These are phyloP conservation scores for Tipula unca DNA, from an alignment of 2,888 invertebrate species.

Conservation along the genomic window DNA sequence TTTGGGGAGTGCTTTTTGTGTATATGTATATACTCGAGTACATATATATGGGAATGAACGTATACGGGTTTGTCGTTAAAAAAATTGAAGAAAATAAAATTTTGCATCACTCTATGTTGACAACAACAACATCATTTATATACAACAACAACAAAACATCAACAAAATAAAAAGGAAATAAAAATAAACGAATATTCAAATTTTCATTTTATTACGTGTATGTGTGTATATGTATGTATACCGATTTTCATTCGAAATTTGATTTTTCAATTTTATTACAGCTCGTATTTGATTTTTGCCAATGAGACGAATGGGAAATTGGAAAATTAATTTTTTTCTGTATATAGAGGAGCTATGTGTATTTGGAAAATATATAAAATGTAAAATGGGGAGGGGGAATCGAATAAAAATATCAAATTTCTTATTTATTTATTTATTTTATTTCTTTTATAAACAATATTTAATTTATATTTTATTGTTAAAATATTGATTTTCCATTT, in stretches of 20 bases:
- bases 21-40: not conserved
- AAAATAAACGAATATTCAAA: not conserved
- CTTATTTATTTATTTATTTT: not conserved
- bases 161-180: not conserved
- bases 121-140: not conserved
- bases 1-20: not conserved
- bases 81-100: not conserved
- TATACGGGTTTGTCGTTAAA: not conserved
- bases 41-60: not conserved
- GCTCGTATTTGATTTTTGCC: not conserved
- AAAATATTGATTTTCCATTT: constrained; percentile 8
- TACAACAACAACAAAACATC: not conserved
- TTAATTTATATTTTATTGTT: constrained; percentile 8
- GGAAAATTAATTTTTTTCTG: not conserved
- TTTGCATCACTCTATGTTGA: not conserved
- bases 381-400: not conserved
- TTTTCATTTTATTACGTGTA: not conserved
- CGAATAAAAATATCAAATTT: not conserved
- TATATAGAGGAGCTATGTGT: not conserved
- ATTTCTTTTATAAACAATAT: not conserved
- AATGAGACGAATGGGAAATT: not conserved
- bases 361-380: not conserved
- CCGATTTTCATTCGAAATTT: not conserved
- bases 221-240: not conserved
- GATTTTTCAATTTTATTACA: not conserved